phyloP scores from a whole-genome alignment of 2,113 vertebrate genomes.

The Vireo altiloquus region DNA sequence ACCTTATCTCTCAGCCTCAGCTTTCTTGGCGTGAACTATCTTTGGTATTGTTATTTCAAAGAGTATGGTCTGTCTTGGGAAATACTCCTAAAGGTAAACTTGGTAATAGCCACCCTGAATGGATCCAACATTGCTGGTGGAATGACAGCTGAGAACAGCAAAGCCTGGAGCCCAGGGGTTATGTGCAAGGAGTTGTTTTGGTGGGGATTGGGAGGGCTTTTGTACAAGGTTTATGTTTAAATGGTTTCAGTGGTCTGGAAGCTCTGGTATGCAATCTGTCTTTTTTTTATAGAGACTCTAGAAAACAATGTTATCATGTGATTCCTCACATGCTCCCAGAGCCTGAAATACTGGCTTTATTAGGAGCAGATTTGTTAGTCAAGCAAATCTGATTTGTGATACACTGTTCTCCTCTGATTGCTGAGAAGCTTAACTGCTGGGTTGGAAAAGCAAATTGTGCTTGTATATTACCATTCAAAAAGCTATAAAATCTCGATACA shows the following conservation, averaged over 20 bases:
- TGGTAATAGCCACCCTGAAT: background rate
- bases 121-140: background rate
- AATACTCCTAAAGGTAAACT: background rate
- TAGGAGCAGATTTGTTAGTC: background rate
- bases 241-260: background rate
- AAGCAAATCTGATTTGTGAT: background rate
- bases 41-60: background rate
- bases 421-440: background rate
- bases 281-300: background rate
- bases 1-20: fast-evolving
- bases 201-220: background rate
- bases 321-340: constrained; percentile 26
- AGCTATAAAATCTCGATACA: background rate
- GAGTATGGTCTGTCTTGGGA: background rate
- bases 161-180: background rate
- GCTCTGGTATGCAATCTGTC: background rate
- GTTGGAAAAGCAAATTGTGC: background rate
- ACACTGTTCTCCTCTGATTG: background rate
- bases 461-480: background rate
- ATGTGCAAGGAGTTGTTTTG: background rate
- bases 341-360: constrained; percentile 39
- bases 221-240: background rate
- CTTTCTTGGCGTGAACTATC: background rate
- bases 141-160: background rate
- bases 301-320: constrained; percentile 14